Percentiles rank a stretch among this genome's conserved stretches.
phyloP scores from a whole-genome alignment of 2,888 invertebrate species.

The Phaonia tiefii region DNA sequence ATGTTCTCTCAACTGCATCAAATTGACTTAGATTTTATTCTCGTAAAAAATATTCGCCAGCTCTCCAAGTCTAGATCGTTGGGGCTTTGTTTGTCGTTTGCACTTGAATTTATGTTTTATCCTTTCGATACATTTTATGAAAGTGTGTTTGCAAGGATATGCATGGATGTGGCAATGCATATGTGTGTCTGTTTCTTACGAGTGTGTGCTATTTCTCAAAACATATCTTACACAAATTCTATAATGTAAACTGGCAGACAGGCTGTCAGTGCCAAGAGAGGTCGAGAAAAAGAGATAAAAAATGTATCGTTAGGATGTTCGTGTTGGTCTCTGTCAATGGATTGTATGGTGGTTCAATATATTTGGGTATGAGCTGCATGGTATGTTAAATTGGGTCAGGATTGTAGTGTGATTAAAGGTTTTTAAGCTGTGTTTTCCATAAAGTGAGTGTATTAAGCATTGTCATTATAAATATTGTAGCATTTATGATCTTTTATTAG shows the following conservation, averaged over 20 bases:
- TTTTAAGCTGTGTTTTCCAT: too few species aligned
- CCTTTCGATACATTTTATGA: slow-evolving; percentile 33
- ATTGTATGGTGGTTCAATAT: slow-evolving; percentile 41
- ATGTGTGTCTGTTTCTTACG: neutral
- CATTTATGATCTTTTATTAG: too few species aligned
- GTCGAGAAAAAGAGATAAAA: neutral
- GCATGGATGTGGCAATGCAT: slow-evolving; percentile 6
- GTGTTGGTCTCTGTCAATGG: slow-evolving; percentile 55
- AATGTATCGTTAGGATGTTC: slow-evolving; percentile 57
- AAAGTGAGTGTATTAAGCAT: too few species aligned
- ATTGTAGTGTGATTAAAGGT: too few species aligned
- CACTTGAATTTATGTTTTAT: slow-evolving; percentile 61
- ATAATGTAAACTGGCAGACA: slow-evolving; percentile 58
- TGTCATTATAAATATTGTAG: neutral
- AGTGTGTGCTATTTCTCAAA: slow-evolving; percentile 18
- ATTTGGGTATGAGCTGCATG: neutral
- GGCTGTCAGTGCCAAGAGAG: slow-evolving; percentile 39
- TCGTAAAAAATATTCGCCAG: slow-evolving; percentile 17
- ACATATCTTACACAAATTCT: slow-evolving; percentile 42
- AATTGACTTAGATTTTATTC: slow-evolving; percentile 56
- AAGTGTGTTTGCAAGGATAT: neutral
- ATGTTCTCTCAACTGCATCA: slow-evolving; percentile 23
- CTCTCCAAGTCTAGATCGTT: slow-evolving; percentile 25
- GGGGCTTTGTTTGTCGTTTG: slow-evolving; percentile 52
- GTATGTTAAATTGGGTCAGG: neutral